These are phyloP conservation scores for Drosophila santomea DNA, from an alignment of 1,140 invertebrate genomes.

Conservation along the genomic window DNA sequence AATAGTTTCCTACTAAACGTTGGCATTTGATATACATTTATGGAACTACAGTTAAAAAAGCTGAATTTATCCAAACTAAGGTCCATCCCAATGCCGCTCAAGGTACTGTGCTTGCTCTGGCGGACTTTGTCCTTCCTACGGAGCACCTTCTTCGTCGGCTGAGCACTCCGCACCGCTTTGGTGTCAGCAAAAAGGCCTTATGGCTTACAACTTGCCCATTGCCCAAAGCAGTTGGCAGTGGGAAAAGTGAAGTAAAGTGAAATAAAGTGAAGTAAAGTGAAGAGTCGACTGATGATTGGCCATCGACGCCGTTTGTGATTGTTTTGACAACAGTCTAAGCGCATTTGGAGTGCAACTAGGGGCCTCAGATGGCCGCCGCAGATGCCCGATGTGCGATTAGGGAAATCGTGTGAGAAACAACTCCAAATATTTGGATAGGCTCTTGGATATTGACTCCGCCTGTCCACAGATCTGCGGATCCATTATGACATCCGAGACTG, in stretches of 20 bases:
- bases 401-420: conserved; percentile 48
- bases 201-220: conserved; percentile 16
- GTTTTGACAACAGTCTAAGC: conserved; percentile 41
- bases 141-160: conserved; percentile 22
- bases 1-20: too few species aligned
- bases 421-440: conserved; percentile 63
- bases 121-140: conserved; percentile 44
- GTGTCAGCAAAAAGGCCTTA: conserved; percentile 22
- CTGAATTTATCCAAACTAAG: too few species aligned
- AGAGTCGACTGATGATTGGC: conserved; percentile 38
- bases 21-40: too few species aligned
- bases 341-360: conserved; percentile 32
- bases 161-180: background rate
- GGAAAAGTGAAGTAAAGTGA: background rate
- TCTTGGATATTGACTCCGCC: background rate
- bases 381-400: conserved; percentile 29
- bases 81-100: conserved; percentile 14
- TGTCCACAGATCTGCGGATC: conserved; percentile 7
- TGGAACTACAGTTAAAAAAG: too few species aligned
- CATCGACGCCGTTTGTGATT: conserved; percentile 36
- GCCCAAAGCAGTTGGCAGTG: conserved; percentile 15
- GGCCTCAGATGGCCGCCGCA: background rate
- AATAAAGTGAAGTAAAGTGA: background rate
- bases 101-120: background rate
- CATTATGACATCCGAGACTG: conserved; percentile 74